Conservation (phyloP, 1,140 invertebrate genomes). For the Bombus waltoni region DNA sequence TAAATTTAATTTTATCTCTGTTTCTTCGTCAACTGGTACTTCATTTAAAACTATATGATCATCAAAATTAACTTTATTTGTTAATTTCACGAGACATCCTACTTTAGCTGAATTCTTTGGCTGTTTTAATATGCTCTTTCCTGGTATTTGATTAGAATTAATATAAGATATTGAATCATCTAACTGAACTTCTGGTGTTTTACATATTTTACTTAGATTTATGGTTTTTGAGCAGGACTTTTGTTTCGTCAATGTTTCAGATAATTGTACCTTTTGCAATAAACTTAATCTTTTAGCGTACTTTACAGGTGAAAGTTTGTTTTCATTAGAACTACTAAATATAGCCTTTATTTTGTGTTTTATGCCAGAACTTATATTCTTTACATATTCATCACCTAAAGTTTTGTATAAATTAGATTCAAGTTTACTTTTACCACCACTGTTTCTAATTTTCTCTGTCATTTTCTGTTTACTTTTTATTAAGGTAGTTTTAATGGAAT, state of each 20-base stretch:
- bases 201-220: constrained; percentile 72
- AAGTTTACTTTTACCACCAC: background rate
- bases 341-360: constrained; percentile 12
- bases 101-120: constrained; percentile 46
- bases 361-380: background rate
- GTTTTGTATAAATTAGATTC: background rate
- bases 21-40: constrained; percentile 60
- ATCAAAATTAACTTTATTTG: constrained; percentile 66
- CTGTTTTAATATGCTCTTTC: constrained; percentile 76
- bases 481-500: constrained; percentile 69
- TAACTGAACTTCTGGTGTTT: constrained; percentile 73
- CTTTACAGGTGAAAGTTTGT: background rate
- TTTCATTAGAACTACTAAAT: background rate
- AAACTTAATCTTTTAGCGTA: background rate
- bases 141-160: constrained; percentile 77
- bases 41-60: constrained; percentile 59
- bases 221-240: constrained; percentile 70
- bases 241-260: constrained; percentile 36
- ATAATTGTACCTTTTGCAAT: constrained; percentile 56
- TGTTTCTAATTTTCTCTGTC: background rate
- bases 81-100: constrained; percentile 53
- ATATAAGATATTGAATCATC: constrained; percentile 74
- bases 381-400: background rate
- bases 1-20: constrained; percentile 46
- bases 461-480: constrained; percentile 71